Evolutionary conservation across 1,140 invertebrate genomes (phyloP), one percentile per base, ranked within the genome.

Genomic region (Nylanderia fulva): DNA sequence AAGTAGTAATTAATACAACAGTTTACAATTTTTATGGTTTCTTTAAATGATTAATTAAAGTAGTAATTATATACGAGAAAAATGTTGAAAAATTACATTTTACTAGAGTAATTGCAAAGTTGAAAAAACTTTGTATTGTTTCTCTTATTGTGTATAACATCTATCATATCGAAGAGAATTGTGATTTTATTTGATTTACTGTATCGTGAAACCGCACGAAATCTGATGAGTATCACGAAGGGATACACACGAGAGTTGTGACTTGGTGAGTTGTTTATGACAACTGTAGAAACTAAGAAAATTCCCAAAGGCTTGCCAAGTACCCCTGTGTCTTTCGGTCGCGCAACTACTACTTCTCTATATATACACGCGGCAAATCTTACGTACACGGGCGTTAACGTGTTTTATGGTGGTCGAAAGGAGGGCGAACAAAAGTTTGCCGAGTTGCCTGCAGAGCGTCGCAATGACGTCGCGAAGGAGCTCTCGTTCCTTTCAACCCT

Each of bases 371-470:
- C 60, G 63, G 56, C 83, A 87, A 87, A 85, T 64, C 60, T 48
- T 48, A 48, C 36, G 66, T 52, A 80, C 36, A 72, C 42, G 45
- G 27, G 74, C 75, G 68, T 87, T 87, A 74, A 84, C 75, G 56
- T 74, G 76, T 84, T 88, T 88, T 88, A 88, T 88, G 75, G 52
- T 69, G 77, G 86, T 85, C 87, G 54, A 83, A 84, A 88, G 77
- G 83, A 88, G 72, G 52, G 61, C 86, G 86, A 85, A 79, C 82
- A 45, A 75, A 88, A 88, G 86, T 87, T 88, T 82, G 54, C 18
- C 56, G 60, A 58, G 52, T 54, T 66, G 82, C 82, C 82, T 80
- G 87, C 86, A 85, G 86, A 85, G 86, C 86, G 86, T 87, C 68
- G 74, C 72, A 60, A 64, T 60, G 80, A 60, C 72, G 54, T 42